Evolutionary conservation across 2,888 invertebrate genomes (phyloP).

Genomic region (Noctua comes): DNA sequence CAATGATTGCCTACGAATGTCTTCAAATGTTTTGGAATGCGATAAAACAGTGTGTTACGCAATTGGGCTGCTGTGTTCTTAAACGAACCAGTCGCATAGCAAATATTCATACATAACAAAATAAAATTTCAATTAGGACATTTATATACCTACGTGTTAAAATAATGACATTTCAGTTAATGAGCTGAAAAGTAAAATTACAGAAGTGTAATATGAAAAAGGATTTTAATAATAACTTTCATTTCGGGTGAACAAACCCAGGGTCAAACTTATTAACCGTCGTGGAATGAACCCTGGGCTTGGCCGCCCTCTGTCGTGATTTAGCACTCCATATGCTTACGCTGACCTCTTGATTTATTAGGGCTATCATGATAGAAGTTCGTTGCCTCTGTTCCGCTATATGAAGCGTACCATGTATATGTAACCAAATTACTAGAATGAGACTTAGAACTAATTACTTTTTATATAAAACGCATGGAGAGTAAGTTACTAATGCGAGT

Average conservation of each 20-base stretch:
- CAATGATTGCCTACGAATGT: neutral
- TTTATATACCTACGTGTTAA: neutral
- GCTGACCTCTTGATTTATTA: constrained; percentile 34
- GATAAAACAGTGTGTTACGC: neutral
- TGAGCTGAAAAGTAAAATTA: neutral
- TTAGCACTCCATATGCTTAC: constrained; percentile 36
- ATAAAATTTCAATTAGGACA: neutral
- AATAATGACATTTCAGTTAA: neutral
- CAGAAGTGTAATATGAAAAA: neutral
- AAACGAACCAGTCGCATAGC: neutral
- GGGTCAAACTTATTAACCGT: constrained; percentile 15
- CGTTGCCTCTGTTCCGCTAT: constrained; percentile 26
- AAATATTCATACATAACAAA: constrained; percentile 3
- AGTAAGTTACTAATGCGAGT: neutral
- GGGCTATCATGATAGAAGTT: constrained; percentile 29
- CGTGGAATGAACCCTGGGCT: constrained; percentile 37
- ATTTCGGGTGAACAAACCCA: constrained; percentile 40
- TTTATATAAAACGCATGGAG: constrained; percentile 1
- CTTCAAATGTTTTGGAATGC: neutral
- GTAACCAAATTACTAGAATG: neutral
- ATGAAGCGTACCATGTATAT: neutral
- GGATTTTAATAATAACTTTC: neutral
- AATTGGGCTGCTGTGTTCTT: neutral
- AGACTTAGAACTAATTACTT: neutral
- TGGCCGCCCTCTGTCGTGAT: constrained; percentile 43